phyloP scores from a whole-genome alignment of 2,797 vertebrate species.

The Coregonus sp. region DNA sequence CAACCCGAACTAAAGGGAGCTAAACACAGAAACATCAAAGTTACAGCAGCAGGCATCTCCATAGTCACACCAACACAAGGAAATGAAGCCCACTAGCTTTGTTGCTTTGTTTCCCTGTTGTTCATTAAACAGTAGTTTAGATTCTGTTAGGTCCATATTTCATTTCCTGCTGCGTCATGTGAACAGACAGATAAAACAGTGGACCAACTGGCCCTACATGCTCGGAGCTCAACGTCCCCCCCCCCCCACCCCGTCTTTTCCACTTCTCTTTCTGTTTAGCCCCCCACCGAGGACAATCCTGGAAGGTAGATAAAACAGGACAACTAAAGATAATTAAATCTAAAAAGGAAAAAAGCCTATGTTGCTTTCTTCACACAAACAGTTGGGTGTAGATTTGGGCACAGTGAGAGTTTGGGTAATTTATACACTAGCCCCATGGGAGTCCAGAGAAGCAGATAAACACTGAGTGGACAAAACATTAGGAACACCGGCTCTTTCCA shows the following conservation, averaged over 20 bases:
- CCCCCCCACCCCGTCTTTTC: slow-evolving; percentile 65
- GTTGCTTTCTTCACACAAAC: slow-evolving; percentile 73
- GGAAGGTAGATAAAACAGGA: slow-evolving; percentile 79
- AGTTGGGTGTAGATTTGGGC: slow-evolving; percentile 77
- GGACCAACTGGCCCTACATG: slow-evolving; percentile 73
- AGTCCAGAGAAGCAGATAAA: slow-evolving; percentile 43
- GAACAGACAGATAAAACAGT: slow-evolving; percentile 70
- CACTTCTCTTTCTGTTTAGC: slow-evolving; percentile 80
- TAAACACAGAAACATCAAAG: slow-evolving; percentile 39
- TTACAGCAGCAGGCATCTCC: slow-evolving; percentile 56
- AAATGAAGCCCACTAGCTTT: slow-evolving; percentile 41
- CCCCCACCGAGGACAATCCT: slow-evolving; percentile 78
- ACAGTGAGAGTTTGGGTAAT: slow-evolving; percentile 75
- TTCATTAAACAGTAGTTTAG: slow-evolving; percentile 69
- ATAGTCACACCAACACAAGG: slow-evolving; percentile 31
- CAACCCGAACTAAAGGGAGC: slow-evolving; percentile 63
- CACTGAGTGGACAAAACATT: too few species aligned
- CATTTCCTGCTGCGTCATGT: slow-evolving; percentile 77
- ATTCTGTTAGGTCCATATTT: slow-evolving; percentile 72
- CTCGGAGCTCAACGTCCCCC: slow-evolving; percentile 58
- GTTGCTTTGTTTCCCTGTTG: slow-evolving; percentile 59
- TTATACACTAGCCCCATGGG: slow-evolving; percentile 73
- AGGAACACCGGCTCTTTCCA: too few species aligned
- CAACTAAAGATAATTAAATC: slow-evolving; percentile 82
- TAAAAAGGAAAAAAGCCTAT: slow-evolving; percentile 64